Evolutionary conservation across 2,797 vertebrate genomes (phyloP), one percentile per base, ranked within the genome.

Genomic region (Epinephelus awoara): DNA sequence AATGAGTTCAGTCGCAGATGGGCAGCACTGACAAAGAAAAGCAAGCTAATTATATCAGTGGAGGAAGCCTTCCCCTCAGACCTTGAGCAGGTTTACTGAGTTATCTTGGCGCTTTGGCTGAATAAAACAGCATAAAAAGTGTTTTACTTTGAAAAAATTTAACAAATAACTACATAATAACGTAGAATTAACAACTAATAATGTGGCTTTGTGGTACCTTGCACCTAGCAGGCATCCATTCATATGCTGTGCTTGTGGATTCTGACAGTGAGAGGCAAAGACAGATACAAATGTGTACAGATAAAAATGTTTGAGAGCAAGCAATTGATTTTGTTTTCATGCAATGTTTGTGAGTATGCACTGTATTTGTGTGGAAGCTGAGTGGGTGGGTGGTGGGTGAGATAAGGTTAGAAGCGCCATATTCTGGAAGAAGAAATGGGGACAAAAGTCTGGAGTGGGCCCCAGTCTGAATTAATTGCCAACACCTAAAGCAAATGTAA

Each of bases 401-500:
- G 40, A 34, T 62, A 69, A 75, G 67, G 57, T 50, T 40, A 79
- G 21, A 14, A 66, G 56, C 27, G 50, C 2, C 55, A 73, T 72
- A 76, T 80, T 83, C 29, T 46, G 17, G 17, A 59, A 21, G 1
- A 27, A 77, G 29, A 93, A 91, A 87, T 66, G 72, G 81, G 87
- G 70, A 80, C 83, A 88, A 74, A 80, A 79, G 78, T 82, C 82
- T 68, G 79, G 34, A 83, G 76, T 78, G 74, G 64, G 77, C 67
- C 72, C 50, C 74, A 67, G 82, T 77, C 64, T 72, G 84, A 92
- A 91, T 89, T 91, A 93, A 92, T 91, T 89, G 90, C 89, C 54
- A 86, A 78, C 89, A 92, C 85, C 89, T 69, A 82, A 91, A 93
- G 93, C 92, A 88, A 89, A 90, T 82, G 69, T 87, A 77, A 81